Conservation (phyloP, 2,113 vertebrate species). For the Toxotes chatareus region DNA sequence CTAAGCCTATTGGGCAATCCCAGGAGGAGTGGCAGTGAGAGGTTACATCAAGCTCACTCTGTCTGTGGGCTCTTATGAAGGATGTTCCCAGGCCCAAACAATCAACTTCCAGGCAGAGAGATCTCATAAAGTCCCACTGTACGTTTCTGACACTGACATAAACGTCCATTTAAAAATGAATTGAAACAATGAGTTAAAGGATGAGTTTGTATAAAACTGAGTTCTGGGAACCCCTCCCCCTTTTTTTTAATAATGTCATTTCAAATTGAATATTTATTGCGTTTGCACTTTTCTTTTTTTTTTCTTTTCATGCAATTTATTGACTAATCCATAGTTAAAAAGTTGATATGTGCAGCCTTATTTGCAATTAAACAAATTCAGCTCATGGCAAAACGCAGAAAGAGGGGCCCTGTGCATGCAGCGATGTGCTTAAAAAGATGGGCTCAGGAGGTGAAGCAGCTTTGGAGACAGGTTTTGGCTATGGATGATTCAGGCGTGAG, state of each 20-base stretch:
- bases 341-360: neutral
- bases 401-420: neutral
- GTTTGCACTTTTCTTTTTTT: neutral
- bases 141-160: neutral
- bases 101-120: neutral
- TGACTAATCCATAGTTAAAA: neutral
- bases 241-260: too few species aligned
- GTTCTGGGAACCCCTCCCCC: too few species aligned
- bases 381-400: neutral
- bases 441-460: conserved; percentile 17
- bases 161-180: neutral
- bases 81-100: neutral
- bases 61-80: conserved; percentile 9
- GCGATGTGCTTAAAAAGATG: neutral
- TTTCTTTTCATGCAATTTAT: neutral
- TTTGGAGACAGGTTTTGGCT: conserved; percentile 4
- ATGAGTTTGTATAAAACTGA: neutral
- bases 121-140: neutral
- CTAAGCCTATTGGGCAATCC: conserved; percentile 53
- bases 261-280: too few species aligned
- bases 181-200: neutral
- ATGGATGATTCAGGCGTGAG: neutral
- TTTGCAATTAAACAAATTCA: neutral
- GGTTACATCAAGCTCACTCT: conserved; percentile 14
- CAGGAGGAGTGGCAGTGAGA: conserved; percentile 60